phyloP scores from a whole-genome alignment of 2,888 invertebrate genomes.

The Zeuzera pyrina region DNA sequence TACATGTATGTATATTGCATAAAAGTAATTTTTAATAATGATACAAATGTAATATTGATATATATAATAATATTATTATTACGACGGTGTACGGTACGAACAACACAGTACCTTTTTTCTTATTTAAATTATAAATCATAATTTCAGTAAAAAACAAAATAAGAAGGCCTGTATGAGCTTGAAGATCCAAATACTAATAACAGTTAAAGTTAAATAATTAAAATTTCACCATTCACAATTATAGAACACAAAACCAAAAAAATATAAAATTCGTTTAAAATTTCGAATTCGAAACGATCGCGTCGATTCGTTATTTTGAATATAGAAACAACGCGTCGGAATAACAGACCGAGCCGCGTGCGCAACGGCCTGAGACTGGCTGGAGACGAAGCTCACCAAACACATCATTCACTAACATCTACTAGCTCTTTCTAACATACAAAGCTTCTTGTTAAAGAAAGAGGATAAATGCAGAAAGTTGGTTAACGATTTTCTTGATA shows the following conservation, averaged over 20 bases:
- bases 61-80: no score
- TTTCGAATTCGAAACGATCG: constrained; percentile 38
- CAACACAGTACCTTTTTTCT: no score
- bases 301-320: constrained; percentile 38
- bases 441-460: constrained; percentile 26
- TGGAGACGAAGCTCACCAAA: constrained; percentile 43
- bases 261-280: constrained; percentile 49
- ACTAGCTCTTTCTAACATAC: constrained; percentile 32
- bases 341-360: constrained; percentile 49
- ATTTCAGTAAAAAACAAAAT: no score
- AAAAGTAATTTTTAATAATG: no score
- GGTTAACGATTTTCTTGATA: constrained; percentile 29
- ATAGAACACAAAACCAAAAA: constrained; percentile 24
- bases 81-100: no score
- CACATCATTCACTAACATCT: constrained; percentile 40
- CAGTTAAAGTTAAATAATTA: no score
- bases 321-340: constrained; percentile 26
- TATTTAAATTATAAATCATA: no score
- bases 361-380: constrained; percentile 61
- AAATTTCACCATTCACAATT: constrained; percentile 29
- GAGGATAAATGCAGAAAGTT: constrained; percentile 30
- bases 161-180: no score
- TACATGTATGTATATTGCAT: no score
- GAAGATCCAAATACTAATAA: no score
- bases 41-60: no score